phyloP scores from a whole-genome alignment of 2,888 invertebrate genomes.

The Drosophila kanekoi region DNA sequence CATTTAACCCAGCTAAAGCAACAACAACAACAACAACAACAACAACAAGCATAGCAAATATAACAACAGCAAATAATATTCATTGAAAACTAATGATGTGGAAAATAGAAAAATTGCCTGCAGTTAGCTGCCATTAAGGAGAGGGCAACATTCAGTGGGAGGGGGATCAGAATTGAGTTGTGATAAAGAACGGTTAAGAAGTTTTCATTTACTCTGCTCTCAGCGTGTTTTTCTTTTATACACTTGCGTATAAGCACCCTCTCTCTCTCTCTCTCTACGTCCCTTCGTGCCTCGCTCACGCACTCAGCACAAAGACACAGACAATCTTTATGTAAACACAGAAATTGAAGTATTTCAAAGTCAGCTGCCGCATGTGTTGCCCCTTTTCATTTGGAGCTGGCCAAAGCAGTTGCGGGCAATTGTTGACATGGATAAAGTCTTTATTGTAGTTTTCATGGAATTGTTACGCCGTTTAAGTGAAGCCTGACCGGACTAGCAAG shows the following conservation, averaged over 20 bases:
- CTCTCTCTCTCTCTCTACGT: background rate
- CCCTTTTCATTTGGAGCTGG: background rate
- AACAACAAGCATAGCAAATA: constrained; percentile 11
- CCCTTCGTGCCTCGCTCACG: no score
- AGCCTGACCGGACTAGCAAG: background rate
- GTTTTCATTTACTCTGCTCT: constrained; percentile 16
- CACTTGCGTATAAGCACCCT: background rate
- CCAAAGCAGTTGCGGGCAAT: background rate
- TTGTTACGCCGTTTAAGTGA: background rate
- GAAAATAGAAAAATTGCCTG: constrained; percentile 78
- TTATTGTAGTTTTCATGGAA: background rate
- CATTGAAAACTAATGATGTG: constrained; percentile 80
- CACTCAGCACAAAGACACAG: background rate
- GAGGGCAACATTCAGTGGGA: background rate
- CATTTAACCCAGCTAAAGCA: constrained; percentile 58
- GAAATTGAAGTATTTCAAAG: constrained; percentile 1
- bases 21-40: background rate
- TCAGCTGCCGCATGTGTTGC: background rate
- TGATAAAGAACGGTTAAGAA: constrained; percentile 29
- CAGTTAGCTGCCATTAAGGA: constrained; percentile 53
- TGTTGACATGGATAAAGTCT: constrained; percentile 5
- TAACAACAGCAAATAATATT: constrained; percentile 58
- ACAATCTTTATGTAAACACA: background rate
- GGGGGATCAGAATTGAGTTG: constrained; percentile 2
- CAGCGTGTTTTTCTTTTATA: constrained; percentile 6